phyloP scores from a whole-genome alignment of 2,797 vertebrate species.

The Cirrhinus molitorella region DNA sequence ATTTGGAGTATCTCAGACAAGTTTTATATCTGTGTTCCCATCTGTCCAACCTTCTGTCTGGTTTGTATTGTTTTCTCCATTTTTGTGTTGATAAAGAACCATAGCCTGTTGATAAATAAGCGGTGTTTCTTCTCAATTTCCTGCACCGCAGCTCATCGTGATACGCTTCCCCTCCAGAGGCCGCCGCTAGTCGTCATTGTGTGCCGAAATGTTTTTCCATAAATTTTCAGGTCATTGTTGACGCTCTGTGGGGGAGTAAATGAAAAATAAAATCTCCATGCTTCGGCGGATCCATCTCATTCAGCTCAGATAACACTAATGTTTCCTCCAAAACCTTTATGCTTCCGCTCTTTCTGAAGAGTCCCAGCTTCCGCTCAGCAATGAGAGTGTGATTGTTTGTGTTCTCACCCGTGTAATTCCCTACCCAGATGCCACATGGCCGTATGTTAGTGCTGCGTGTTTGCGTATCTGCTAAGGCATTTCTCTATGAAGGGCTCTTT shows the following conservation, averaged over 20 bases:
- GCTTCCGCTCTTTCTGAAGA: constrained; percentile 23
- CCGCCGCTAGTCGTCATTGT: constrained; percentile 25
- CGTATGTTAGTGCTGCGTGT: constrained; percentile 23
- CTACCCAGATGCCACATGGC: constrained; percentile 10
- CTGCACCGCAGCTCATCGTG: constrained; percentile 19
- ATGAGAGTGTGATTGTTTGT: constrained; percentile 64
- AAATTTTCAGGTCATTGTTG: constrained; percentile 27
- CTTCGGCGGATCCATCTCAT: constrained; percentile 47
- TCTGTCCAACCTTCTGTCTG: constrained; percentile 58
- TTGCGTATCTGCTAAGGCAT: not conserved
- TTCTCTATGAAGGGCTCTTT: not conserved
- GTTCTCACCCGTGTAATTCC: constrained; percentile 29
- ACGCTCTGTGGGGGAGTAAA: constrained; percentile 32
- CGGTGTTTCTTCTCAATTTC: constrained; percentile 31
- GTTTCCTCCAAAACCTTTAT: constrained; percentile 36
- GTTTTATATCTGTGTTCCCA: constrained; percentile 45
- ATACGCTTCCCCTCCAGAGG: constrained; percentile 30
- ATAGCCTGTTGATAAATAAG: constrained; percentile 38
- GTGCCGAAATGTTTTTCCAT: constrained; percentile 28
- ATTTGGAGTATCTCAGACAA: constrained; percentile 63
- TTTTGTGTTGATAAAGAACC: constrained; percentile 35
- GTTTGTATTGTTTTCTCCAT: constrained; percentile 26
- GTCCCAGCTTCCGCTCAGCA: constrained; percentile 32
- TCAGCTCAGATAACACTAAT: constrained; percentile 40
- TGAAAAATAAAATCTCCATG: constrained; percentile 33